A percentile compares a stretch with the other conserved stretches of the same genome.
Evolutionary conservation across 2,113 vertebrate genomes (phyloP).

Genomic region (Epinephelus cyanopodus): DNA sequence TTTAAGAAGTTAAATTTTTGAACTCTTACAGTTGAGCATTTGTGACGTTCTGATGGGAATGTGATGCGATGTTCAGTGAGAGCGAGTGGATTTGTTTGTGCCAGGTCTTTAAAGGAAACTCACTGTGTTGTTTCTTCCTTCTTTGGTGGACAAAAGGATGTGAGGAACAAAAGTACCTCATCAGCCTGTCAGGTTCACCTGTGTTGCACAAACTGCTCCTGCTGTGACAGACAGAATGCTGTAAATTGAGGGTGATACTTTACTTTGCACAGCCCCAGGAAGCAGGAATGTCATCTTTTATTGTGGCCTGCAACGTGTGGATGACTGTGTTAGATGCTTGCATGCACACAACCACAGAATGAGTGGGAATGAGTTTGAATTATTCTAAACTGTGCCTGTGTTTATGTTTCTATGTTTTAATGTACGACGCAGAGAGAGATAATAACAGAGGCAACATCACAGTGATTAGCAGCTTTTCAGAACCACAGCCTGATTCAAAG

Average conservation of each 20-base stretch:
- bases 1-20: neutral
- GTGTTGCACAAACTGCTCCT: constrained; percentile 17
- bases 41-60: constrained; percentile 7
- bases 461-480: neutral
- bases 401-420: constrained; percentile 6
- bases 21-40: neutral
- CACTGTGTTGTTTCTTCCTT: neutral
- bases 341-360: neutral
- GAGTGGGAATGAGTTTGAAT: neutral
- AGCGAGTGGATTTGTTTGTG: neutral
- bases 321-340: neutral
- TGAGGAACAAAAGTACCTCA: constrained; percentile 33
- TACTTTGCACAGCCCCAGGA: constrained; percentile 10
- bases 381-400: neutral
- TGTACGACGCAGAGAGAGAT: neutral
- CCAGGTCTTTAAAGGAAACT: neutral
- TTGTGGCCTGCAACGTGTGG: neutral
- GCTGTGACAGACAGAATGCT: constrained; percentile 28
- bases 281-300: constrained; percentile 17
- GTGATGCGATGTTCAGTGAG: neutral
- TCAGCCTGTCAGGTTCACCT: constrained; percentile 50
- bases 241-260: constrained; percentile 29
- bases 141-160: constrained; percentile 16
- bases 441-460: neutral
- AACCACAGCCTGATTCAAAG: neutral